phyloP scores from a whole-genome alignment of 1,140 invertebrate genomes.

The Dendrolimus punctatus region DNA sequence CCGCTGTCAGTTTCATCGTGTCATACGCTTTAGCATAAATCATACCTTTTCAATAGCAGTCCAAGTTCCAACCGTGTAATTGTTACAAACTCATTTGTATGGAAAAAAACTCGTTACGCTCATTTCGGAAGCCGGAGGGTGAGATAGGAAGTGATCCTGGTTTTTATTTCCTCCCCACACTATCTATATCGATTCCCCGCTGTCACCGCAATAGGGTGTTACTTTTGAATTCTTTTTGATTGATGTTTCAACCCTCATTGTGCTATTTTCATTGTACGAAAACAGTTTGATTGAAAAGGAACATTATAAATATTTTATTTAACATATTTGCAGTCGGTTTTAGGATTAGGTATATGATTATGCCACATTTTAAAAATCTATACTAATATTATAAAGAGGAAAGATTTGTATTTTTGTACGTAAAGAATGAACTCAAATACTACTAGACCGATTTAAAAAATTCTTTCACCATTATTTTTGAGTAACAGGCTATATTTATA shows the following conservation, averaged over 20 bases:
- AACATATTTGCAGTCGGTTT: too few relatives aligned
- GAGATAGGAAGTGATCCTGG: constrained; percentile 52
- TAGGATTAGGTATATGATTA: too few relatives aligned
- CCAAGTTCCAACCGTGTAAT: constrained; percentile 1
- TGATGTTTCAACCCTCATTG: constrained; percentile 27
- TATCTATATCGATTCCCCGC: constrained; percentile 46
- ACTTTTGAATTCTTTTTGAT: constrained; percentile 43
- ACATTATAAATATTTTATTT: constrained; percentile 2
- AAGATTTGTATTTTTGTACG: too few relatives aligned
- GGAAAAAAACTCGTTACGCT: constrained; percentile 17
- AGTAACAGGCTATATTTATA: too few relatives aligned
- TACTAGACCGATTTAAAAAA: too few relatives aligned
- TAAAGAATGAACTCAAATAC: too few relatives aligned
- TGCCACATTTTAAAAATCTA: too few relatives aligned
- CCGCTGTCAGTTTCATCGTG: too few relatives aligned
- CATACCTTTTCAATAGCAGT: too few relatives aligned
- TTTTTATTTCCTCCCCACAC: constrained; percentile 48
- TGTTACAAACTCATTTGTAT: constrained; percentile 16
- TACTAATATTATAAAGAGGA: too few relatives aligned
- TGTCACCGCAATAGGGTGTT: constrained; percentile 41
- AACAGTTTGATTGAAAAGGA: constrained; percentile 6
- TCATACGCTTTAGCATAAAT: too few relatives aligned
- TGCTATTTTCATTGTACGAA: constrained; percentile 1
- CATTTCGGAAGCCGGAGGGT: constrained; percentile 31
- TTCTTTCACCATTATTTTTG: too few relatives aligned